A percentile compares a stretch with the other conserved stretches of the same genome.
Conservation (phyloP, 2,113 vertebrate species). For the Pluvianellus socialis region DNA sequence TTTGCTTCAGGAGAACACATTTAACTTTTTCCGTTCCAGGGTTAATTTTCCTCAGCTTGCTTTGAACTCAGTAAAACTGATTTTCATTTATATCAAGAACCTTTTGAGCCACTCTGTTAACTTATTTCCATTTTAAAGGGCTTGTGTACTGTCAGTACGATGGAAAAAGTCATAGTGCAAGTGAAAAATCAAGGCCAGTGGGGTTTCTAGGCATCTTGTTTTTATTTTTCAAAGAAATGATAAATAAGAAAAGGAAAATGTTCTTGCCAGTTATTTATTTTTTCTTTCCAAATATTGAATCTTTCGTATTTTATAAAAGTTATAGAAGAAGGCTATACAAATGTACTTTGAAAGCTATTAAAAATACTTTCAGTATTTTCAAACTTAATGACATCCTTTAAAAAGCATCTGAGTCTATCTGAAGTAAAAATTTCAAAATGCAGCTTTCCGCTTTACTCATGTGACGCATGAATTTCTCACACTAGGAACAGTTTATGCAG, state of each 20-base stretch:
- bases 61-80: not conserved
- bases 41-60: not conserved
- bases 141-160: not conserved
- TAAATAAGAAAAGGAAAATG: not conserved
- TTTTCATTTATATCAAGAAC: not conserved
- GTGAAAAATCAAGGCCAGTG: not conserved
- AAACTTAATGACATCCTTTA: not conserved
- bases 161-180: not conserved
- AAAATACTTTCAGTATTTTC: not conserved
- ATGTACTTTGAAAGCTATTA: not conserved
- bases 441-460: not conserved
- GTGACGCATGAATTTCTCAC: not conserved
- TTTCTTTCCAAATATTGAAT: not conserved
- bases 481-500: not conserved
- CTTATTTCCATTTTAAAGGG: slow-evolving; percentile 14
- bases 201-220: not conserved
- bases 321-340: not conserved
- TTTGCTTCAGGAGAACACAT: not conserved
- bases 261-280: not conserved
- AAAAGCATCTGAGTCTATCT: not conserved
- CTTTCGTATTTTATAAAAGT: not conserved
- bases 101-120: not conserved
- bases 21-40: not conserved
- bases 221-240: not conserved
- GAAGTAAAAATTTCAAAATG: not conserved